Evolutionary conservation across 2,797 vertebrate species (phyloP).

Genomic region (Ceryle rudis): DNA sequence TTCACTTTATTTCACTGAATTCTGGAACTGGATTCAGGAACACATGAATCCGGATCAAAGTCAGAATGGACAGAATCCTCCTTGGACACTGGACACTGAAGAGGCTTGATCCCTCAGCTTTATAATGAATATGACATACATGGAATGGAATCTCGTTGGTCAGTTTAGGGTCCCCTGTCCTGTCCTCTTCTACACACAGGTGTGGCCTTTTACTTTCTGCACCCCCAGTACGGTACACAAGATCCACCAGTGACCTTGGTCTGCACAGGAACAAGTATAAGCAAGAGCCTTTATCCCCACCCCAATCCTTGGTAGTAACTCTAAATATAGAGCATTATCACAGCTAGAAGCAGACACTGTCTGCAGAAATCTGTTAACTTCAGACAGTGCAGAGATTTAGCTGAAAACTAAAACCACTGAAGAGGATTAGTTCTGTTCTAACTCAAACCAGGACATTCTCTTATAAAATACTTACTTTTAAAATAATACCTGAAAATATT

Average conservation of each 20-base stretch:
- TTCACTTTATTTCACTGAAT: background rate
- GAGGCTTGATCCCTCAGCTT: background rate
- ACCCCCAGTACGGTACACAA: background rate
- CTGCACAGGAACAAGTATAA: background rate
- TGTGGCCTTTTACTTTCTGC: background rate
- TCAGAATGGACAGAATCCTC: background rate
- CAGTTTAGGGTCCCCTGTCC: background rate
- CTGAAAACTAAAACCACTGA: background rate
- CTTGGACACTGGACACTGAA: background rate
- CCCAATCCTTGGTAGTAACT: background rate
- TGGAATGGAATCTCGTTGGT: background rate
- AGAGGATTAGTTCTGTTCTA: background rate
- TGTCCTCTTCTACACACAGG: background rate
- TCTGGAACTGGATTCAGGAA: background rate
- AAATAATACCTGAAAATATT: conserved; percentile 19
- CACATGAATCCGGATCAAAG: background rate
- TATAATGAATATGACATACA: background rate
- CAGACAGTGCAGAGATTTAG: background rate
- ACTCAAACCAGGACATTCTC: background rate
- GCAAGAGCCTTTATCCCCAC: background rate
- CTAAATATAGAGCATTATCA: background rate
- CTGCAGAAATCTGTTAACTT: background rate
- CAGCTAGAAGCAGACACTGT: background rate
- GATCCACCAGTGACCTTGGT: background rate
- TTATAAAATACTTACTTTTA: background rate